Evolutionary conservation across 2,888 invertebrate species (phyloP), one percentile per base, ranked within the genome.

Genomic region (Sarcophaga caerulescens): DNA sequence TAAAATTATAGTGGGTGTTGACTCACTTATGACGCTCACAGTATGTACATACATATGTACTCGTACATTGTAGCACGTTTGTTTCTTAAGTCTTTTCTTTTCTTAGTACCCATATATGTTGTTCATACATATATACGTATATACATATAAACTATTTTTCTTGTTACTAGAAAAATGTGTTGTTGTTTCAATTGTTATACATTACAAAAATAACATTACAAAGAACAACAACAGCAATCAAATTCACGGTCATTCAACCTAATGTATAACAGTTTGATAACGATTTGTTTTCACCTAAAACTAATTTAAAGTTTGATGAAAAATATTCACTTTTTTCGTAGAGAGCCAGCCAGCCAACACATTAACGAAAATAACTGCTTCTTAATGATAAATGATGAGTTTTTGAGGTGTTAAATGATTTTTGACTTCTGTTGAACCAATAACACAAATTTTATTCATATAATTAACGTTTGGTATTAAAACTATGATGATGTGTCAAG

Each of bases 391-490:
- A 19, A 69, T n/a, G 57, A 69, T 59, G 2, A 19, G 65, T 35
- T 35, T 35, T 62, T 65, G 44, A 77, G 66, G 66, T 77, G n/a
- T 68, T 70, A 60, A 82, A 73, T 73, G 77, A 77, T 66, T 77
- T 73, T 77, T 82, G 68, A 77, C 77, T 82, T 73, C 23, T 66
- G 60, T 17, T 77, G 35, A 35, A 35, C 35, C 35, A 35, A 35
- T 35, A 35, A 10, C 2, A 35, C 35, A 2, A 35, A 35, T 35
- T 35, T 35, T 35, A 35, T 35, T 10, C 35, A 35, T 35, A 35
- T 35, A 35, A 35, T 35, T 35, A 35, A 35, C 35, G 35, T 35
- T 35, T 35, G 35, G 35, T 35, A 35, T 35, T 35, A 35, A 35
- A 35, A 35, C 35, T n/a, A n/a, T n/a, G 35, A 35, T 35, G 35